Percentiles rank a stretch among this genome's conserved stretches.
phyloP scores from a whole-genome alignment of 2,888 invertebrate genomes.

The Lutraria lutraria region DNA sequence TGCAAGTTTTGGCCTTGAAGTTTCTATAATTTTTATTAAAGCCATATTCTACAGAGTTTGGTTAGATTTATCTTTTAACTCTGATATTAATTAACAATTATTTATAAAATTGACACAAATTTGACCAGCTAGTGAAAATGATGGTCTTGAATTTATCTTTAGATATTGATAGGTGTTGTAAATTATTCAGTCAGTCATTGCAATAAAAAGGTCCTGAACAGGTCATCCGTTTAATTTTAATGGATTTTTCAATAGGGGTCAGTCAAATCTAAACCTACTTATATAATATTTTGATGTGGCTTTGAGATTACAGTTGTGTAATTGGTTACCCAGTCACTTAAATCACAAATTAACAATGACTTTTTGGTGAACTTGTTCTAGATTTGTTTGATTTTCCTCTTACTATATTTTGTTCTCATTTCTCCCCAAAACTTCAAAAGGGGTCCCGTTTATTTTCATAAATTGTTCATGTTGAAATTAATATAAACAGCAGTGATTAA shows the following conservation, averaged over 20 bases:
- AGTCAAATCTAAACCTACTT: slow-evolving; percentile 24
- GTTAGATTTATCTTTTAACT: background rate
- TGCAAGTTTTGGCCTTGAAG: too few relatives aligned
- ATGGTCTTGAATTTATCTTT: background rate
- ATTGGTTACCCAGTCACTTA: background rate
- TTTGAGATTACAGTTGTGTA: background rate
- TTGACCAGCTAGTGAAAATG: slow-evolving; percentile 3
- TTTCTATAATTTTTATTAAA: too few relatives aligned
- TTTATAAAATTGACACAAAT: background rate
- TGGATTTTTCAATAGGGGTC: slow-evolving; percentile 36
- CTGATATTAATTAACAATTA: background rate
- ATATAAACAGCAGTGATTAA: background rate
- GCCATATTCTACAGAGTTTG: too few relatives aligned
- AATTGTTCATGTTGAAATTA: background rate
- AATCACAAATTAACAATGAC: slow-evolving; percentile 18
- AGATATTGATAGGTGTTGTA: background rate
- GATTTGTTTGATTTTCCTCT: too few relatives aligned
- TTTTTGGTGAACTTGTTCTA: slow-evolving; percentile 20
- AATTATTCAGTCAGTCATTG: slow-evolving; percentile 10
- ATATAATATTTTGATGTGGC: slow-evolving; percentile 34
- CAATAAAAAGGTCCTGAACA: slow-evolving; percentile 2
- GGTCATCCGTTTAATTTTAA: slow-evolving; percentile 35
- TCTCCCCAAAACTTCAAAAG: slow-evolving; percentile 28
- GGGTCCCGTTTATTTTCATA: background rate
- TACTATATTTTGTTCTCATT: background rate